Base-by-base conservation (phyloP, 1,140 invertebrate species). In the Aphis gossypii region DNA sequence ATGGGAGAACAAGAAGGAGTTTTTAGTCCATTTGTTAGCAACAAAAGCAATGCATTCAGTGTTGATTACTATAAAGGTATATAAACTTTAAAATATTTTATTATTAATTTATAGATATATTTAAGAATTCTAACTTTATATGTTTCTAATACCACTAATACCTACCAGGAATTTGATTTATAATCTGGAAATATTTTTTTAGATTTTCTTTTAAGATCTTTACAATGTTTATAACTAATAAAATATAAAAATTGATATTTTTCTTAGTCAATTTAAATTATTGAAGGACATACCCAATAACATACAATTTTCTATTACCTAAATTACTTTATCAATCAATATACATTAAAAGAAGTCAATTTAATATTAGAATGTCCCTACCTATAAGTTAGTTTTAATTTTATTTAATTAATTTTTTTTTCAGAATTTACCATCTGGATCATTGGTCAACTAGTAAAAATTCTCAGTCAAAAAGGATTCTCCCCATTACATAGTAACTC, bases 1-100 rank as follows among this genome's bases (percentile, higher is more conserved):
- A 93, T 93, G 92, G 92, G 92, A 21, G 92, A 93, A 93, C 92
- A 93, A 84, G 92, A 93, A 84, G 92, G 92, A 41, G 92, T 93
- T 23, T 93, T 93, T 56, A 93, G 92, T 9, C 92, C 92, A 9
- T 93, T 93, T 93, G 23, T 93, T 44, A 83, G 14, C 3, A 83
- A 4, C 21, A 93, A 93, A 93, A 54, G 35, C n/a, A 93, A 84
- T 54, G n/a, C 76, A 3, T 84, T 41, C 25, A 44, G 92, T 54
- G 46, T 93, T 20, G 92, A 93, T 54, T 93, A 93, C 54, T 93
- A 93, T 93, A 93, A 93, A 93, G 92, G 92, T 93, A 30, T 83
- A 11, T 93, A 41, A 18, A 51, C 2, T 82, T 48, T 48, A 91
- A 41, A 84, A 38, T 83, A 41, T 4, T 35, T 76, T n/a, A 68